These are phyloP conservation scores for Digitonthophagus gazella DNA, from an alignment of 2,888 invertebrate genomes.

Conservation along the genomic window DNA sequence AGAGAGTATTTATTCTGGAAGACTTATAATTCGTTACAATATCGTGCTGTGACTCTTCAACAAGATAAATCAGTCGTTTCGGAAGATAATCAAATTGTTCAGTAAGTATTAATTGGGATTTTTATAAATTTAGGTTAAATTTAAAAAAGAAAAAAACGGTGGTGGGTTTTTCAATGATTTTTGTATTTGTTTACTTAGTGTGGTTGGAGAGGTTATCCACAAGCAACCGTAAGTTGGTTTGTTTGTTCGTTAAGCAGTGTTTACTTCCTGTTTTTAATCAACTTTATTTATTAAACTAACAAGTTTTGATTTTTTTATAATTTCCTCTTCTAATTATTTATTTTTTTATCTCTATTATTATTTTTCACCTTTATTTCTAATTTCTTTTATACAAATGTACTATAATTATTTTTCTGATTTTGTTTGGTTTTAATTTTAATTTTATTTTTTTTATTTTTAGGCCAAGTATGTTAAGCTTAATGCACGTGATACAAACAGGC, in stretches of 20 bases:
- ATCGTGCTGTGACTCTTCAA: slow-evolving; percentile 80
- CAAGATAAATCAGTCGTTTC: slow-evolving; percentile 62
- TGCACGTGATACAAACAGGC: slow-evolving; percentile 83
- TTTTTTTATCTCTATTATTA: neutral
- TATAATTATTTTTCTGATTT: neutral
- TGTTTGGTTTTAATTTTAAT: neutral
- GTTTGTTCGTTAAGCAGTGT: neutral
- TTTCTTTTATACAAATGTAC: too few species aligned
- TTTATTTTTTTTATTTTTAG: slow-evolving; percentile 54
- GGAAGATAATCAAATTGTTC: slow-evolving; percentile 72
- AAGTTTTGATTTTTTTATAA: slow-evolving; percentile 7
- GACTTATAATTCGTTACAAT: slow-evolving; percentile 81
- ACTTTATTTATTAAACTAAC: slow-evolving; percentile 9
- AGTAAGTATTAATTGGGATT: slow-evolving; percentile 60
- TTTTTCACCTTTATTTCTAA: too few species aligned
- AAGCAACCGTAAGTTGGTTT: slow-evolving; percentile 66
- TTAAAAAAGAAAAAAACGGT: neutral
- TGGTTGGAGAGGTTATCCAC: slow-evolving; percentile 70
- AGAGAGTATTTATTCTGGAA: slow-evolving; percentile 84
- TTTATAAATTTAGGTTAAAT: slow-evolving; percentile 1
- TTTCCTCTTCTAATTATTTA: neutral
- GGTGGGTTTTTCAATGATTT: slow-evolving; percentile 14
- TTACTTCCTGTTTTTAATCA: slow-evolving; percentile 14
- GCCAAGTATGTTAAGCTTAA: slow-evolving; percentile 78
- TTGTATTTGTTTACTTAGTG: slow-evolving; percentile 54